These are phyloP conservation scores for Spilogale gracilis DNA, from an alignment of 2,113 vertebrate species.

Conservation along the genomic window DNA sequence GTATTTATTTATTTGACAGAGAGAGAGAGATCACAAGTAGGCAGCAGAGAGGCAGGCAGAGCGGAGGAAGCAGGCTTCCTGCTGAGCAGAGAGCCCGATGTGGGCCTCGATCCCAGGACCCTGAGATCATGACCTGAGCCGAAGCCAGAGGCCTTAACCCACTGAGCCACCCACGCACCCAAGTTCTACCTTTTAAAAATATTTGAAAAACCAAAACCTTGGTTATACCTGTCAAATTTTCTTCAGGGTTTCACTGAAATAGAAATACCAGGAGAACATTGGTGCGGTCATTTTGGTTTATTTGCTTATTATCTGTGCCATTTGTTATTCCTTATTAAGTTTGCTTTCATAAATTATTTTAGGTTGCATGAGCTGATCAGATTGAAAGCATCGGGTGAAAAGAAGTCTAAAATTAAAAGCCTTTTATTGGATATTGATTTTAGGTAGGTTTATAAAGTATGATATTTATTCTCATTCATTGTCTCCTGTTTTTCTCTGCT, in stretches of 20 bases:
- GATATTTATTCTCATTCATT: slow-evolving; percentile 27
- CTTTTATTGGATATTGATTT: slow-evolving; percentile 98
- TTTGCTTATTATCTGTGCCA: slow-evolving; percentile 67
- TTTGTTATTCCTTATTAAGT: slow-evolving; percentile 65
- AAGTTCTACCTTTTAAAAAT: slow-evolving; percentile 22
- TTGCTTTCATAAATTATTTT: slow-evolving; percentile 81
- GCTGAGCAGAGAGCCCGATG: no score
- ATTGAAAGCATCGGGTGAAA: slow-evolving; percentile 86
- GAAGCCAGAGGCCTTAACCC: no score
- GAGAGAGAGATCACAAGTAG: no score
- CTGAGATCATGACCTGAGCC: no score
- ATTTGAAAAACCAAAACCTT: neutral
- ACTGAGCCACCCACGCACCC: no score
- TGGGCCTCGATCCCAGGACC: no score
- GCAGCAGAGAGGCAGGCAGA: no score
- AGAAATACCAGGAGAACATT: slow-evolving; percentile 41
- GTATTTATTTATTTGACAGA: no score
- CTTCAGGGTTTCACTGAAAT: slow-evolving; percentile 28
- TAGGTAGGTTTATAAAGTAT: slow-evolving; percentile 89
- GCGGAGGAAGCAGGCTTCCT: no score
- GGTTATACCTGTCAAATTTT: slow-evolving; percentile 41
- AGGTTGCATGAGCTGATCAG: slow-evolving; percentile 97
- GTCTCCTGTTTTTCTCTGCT: slow-evolving; percentile 42
- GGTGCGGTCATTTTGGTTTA: slow-evolving; percentile 50
- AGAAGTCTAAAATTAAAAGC: slow-evolving; percentile 88